These are phyloP conservation scores for Dendrocopos noguchii DNA, from an alignment of 2,113 vertebrate species.

Conservation along the genomic window DNA sequence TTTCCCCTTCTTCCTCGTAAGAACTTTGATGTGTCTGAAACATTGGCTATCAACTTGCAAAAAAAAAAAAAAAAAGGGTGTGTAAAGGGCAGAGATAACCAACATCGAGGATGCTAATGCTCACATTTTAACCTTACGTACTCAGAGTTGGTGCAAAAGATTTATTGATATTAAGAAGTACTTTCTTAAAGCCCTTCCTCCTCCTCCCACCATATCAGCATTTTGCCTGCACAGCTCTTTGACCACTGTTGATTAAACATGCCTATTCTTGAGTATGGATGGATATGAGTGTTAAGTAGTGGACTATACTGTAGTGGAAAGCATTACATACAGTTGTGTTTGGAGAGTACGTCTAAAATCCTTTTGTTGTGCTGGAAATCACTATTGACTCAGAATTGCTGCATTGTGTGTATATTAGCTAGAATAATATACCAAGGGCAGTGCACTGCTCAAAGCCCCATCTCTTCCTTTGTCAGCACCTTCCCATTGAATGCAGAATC, in stretches of 20 bases:
- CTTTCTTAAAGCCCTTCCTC: constrained; percentile 35
- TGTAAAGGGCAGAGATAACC: constrained; percentile 24
- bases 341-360: neutral
- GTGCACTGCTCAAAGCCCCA: neutral
- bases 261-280: neutral
- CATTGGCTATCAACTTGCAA: neutral
- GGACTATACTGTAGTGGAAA: neutral
- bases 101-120: constrained; percentile 1
- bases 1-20: constrained; percentile 40
- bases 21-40: constrained; percentile 42
- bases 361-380: neutral
- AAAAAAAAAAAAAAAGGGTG: neutral
- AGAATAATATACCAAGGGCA: neutral
- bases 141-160: constrained; percentile 2
- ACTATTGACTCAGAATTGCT: neutral
- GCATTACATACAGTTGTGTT: neutral
- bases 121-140: constrained; percentile 49
- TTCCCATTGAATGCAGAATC: neutral
- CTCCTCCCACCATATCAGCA: neutral
- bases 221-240: neutral
- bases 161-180: neutral
- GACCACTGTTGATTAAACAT: neutral
- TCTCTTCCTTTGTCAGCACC: neutral
- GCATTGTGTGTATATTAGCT: neutral
- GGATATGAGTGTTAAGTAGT: neutral